These are phyloP conservation scores for Morpho deidamia DNA, from an alignment of 2,888 invertebrate genomes.

Conservation along the genomic window DNA sequence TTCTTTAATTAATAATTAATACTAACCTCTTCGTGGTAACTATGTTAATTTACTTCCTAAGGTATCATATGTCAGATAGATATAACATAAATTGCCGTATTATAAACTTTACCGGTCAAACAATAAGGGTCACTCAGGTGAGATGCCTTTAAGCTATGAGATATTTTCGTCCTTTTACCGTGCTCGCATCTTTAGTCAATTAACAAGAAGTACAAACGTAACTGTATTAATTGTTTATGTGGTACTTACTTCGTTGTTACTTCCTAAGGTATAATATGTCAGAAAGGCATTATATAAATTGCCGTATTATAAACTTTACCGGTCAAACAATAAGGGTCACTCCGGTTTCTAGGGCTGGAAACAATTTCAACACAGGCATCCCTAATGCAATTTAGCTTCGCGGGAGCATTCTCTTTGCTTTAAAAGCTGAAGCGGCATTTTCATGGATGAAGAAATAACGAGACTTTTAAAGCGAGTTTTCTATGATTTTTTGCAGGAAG, in stretches of 20 bases:
- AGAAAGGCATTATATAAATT: neutral
- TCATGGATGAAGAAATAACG: constrained; percentile 9
- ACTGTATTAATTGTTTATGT: no score
- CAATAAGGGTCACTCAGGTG: neutral
- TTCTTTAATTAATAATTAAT: no score
- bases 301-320: neutral
- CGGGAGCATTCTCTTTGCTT: constrained; percentile 7
- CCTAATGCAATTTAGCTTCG: constrained; percentile 8
- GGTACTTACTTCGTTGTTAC: no score
- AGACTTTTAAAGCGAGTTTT: constrained; percentile 3
- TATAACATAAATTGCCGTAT: neutral
- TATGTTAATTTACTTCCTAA: no score
- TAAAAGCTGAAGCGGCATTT: constrained; percentile 12
- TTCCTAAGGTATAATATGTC: no score
- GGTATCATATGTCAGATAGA: neutral
- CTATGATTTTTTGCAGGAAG: constrained; percentile 5
- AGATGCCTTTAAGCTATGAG: no score
- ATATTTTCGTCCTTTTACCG: no score
- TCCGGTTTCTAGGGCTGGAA: neutral
- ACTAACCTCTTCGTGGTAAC: no score
- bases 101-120: neutral
- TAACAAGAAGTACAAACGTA: no score
- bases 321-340: no score
- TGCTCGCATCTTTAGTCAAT: no score
- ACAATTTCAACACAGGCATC: constrained; percentile 6